Percentiles rank a stretch among this genome's conserved stretches.
Conservation (phyloP, 1,140 invertebrate species). For the Luehdorfia chinensis region DNA sequence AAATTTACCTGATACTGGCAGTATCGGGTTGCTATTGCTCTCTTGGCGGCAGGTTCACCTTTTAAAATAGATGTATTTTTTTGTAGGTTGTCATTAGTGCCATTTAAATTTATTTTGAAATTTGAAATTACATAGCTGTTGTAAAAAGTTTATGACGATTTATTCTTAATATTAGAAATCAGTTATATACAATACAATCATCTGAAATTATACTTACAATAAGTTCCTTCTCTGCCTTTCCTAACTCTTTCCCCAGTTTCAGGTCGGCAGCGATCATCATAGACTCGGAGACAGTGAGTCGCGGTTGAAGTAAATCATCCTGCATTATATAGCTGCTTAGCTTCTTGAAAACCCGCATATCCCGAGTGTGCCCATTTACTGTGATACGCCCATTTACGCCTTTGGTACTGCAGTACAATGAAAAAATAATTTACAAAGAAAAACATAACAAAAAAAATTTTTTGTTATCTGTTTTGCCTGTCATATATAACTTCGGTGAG, state of each 20-base stretch:
- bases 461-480: too few species aligned
- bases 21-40: constrained; percentile 4
- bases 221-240: constrained; percentile 57
- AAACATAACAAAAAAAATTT: too few species aligned
- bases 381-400: constrained; percentile 83
- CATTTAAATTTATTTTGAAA: background rate
- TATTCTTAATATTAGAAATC: too few species aligned
- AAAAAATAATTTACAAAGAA: too few species aligned
- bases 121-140: background rate
- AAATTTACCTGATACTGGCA: constrained; percentile 11
- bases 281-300: constrained; percentile 89
- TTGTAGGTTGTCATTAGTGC: too few species aligned
- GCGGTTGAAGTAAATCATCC: constrained; percentile 88
- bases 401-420: constrained; percentile 66
- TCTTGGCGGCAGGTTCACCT: background rate
- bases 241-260: constrained; percentile 82
- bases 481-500: too few species aligned
- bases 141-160: too few species aligned
- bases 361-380: constrained; percentile 86
- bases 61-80: background rate
- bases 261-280: constrained; percentile 91
- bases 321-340: constrained; percentile 95
- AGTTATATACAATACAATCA: too few species aligned
- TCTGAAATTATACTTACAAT: constrained; percentile 48
- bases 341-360: constrained; percentile 86